These are phyloP conservation scores for Chymomyza procnemis DNA, from an alignment of 2,888 invertebrate species.

Conservation along the genomic window DNA sequence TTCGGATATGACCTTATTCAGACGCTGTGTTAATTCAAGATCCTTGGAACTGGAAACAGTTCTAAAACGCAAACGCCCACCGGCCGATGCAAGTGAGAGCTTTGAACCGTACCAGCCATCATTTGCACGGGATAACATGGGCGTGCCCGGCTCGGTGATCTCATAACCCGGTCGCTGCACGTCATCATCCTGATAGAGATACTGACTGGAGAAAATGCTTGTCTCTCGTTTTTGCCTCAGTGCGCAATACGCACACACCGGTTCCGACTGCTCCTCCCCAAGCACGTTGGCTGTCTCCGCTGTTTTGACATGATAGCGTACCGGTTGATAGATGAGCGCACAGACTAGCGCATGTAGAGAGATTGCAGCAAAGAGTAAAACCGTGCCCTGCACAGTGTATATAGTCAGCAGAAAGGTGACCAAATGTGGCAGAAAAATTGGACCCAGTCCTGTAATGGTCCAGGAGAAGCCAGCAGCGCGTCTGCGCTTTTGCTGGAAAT, in stretches of 20 bases:
- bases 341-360: constrained; percentile 84
- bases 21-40: constrained; percentile 55
- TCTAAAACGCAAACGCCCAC: constrained; percentile 55
- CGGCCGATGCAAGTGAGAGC: constrained; percentile 59
- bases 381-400: constrained; percentile 84
- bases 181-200: constrained; percentile 81
- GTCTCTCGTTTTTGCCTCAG: constrained; percentile 67
- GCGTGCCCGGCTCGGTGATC: constrained; percentile 84
- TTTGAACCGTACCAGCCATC: constrained; percentile 78
- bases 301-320: constrained; percentile 83
- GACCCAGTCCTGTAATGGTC: constrained; percentile 86
- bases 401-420: constrained; percentile 82
- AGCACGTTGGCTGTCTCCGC: constrained; percentile 55
- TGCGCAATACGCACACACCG: constrained; percentile 70
- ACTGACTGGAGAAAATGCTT: constrained; percentile 81
- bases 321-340: constrained; percentile 85
- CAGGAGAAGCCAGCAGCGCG: constrained; percentile 86
- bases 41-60: constrained; percentile 71
- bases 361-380: constrained; percentile 84
- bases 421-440: constrained; percentile 85
- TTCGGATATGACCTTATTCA: constrained; percentile 62
- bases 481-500: constrained; percentile 85
- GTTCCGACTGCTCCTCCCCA: constrained; percentile 4
- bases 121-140: constrained; percentile 81
- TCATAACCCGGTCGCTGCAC: constrained; percentile 83